Evolutionary conservation across 2,113 vertebrate genomes (phyloP).

Genomic region (Marmota flaviventris): DNA sequence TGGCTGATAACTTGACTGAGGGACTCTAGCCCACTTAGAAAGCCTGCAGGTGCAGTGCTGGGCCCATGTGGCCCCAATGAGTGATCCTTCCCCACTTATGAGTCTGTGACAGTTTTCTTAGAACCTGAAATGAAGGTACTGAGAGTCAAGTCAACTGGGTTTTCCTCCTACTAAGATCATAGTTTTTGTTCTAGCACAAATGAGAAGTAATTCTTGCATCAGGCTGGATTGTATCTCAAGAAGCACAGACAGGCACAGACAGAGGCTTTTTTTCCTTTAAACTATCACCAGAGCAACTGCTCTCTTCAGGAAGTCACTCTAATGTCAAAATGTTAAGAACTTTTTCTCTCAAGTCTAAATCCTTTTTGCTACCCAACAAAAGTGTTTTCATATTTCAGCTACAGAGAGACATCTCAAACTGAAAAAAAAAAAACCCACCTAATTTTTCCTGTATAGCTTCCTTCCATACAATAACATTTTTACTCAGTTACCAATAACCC

Average conservation of each 20-base stretch:
- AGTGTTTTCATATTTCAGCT: background rate
- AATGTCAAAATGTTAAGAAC: background rate
- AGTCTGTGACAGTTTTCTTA: background rate
- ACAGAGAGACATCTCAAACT: background rate
- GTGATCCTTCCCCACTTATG: background rate
- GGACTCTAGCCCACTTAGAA: fast-evolving
- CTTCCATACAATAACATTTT: background rate
- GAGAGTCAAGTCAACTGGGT: background rate
- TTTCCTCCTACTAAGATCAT: background rate
- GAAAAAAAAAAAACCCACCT: background rate
- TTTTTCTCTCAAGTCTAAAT: slow-evolving; percentile 18
- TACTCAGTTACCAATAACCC: background rate
- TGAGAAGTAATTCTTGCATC: background rate
- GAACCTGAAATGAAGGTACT: background rate
- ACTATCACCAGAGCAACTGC: background rate
- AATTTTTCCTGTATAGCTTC: background rate
- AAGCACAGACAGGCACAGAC: background rate
- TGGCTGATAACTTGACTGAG: background rate
- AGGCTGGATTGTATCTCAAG: background rate
- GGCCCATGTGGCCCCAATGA: background rate
- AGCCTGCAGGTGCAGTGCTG: background rate
- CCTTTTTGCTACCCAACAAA: background rate
- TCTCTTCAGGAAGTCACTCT: background rate
- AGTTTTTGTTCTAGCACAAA: background rate
- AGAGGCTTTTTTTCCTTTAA: background rate